Base-by-base conservation (phyloP, 2,797 vertebrate genomes). In the Pangasius mekongensis region DNA sequence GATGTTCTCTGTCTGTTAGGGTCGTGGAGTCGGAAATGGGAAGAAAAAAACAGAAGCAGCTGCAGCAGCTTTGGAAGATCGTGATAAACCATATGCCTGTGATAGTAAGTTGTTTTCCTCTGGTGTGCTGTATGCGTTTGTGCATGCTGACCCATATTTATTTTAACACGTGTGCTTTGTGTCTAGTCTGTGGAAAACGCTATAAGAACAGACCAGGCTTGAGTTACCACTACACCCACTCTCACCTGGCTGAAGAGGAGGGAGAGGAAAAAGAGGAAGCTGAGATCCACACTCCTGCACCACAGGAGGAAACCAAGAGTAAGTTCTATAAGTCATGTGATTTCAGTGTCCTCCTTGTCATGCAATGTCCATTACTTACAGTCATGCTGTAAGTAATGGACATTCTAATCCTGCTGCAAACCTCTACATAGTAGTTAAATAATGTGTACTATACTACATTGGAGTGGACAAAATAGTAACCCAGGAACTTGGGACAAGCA, bases 221-320 rank as follows among this genome's bases (percentile, higher is more conserved):
- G 92, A 99, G 98, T 92, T 99, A 99, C 93, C 98, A 99, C 95
- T 99, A 99, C 89, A 98, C 98, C 78, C 98, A 99, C 88, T 99
- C 98, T 88, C 98, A 99, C 94, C 93, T 99, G 95, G 98, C 97
- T 0, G 98, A 99, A 93, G 98, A 99, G 92, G 98, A 99, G 91
- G 98, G 98, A 0, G 98, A 99, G 24, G 98, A 99, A 93, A 97
- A 97, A 90, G 98, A 99, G 60, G 98, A 99, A 88, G 96, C 97
- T 0, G 98, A 99, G 89, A 97, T 97, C 5, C 98, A 97, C 0
- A 96, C 98, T 74, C 97, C 98, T 66, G 97, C 97, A 91, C 96
- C 98, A 89, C 96, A 96, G 0, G 98, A 99, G 93, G 98, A 99
- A 91, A 97, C 97, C 90, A 99, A 99, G 93, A 98, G 98, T 99